Conservation (phyloP, 2,113 vertebrate genomes). For the Trichechus manatus region DNA sequence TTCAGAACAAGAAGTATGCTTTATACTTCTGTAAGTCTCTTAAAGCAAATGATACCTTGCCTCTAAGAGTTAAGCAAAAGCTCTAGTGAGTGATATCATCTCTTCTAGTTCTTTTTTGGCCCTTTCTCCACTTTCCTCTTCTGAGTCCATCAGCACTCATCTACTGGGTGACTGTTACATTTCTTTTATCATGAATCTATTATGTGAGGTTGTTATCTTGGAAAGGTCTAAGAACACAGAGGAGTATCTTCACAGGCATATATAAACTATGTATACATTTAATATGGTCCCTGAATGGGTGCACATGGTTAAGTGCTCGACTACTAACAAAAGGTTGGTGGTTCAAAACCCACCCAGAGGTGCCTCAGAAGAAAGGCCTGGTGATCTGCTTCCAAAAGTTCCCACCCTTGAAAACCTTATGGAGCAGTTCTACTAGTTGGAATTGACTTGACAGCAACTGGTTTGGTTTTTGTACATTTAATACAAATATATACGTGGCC, state of each 20-base stretch:
- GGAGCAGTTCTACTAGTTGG: no score
- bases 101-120: neutral
- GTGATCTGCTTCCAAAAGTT: no score
- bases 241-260: neutral
- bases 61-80: neutral
- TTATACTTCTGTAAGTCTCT: conserved; percentile 11
- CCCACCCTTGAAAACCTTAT: no score
- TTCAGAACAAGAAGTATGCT: neutral
- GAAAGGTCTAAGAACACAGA: neutral
- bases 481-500: neutral
- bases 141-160: conserved; percentile 16
- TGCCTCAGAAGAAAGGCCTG: no score
- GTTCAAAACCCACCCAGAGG: no score
- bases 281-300: neutral
- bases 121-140: neutral
- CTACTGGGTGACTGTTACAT: neutral
- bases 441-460: no score
- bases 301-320: neutral
- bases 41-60: neutral
- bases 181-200: neutral
- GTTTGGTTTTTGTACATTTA: neutral
- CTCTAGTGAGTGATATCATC: neutral
- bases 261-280: neutral
- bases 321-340: no score
- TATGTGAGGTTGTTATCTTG: neutral